A percentile compares a stretch with the other conserved stretches of the same genome.
phyloP scores from a whole-genome alignment of 2,888 invertebrate genomes.

The Hyppa rectilinea region DNA sequence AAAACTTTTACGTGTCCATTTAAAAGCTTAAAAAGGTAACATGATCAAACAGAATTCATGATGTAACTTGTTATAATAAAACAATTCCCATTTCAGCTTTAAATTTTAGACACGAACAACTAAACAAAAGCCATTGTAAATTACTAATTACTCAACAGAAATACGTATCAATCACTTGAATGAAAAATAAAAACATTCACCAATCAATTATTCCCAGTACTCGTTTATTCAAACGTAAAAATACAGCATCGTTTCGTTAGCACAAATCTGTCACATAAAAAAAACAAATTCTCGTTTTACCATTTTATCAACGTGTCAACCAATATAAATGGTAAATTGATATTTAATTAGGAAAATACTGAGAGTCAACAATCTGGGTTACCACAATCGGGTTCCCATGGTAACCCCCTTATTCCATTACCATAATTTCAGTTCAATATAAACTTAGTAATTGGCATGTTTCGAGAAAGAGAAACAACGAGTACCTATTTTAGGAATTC shows the following conservation, averaged over 20 bases:
- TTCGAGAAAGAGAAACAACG: conserved; percentile 15
- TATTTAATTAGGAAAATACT: conserved; percentile 54
- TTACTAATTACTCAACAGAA: neutral
- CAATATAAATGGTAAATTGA: conserved; percentile 52
- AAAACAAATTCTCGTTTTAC: neutral
- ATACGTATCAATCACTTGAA: conserved; percentile 8
- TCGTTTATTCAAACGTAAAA: conserved; percentile 17
- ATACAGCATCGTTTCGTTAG: neutral
- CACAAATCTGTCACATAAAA: conserved; percentile 13
- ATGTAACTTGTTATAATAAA: neutral
- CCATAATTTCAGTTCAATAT: conserved; percentile 27
- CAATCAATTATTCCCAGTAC: conserved; percentile 11
- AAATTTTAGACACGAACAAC: neutral
- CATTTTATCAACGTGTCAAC: conserved; percentile 29
- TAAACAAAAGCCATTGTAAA: neutral
- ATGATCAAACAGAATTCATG: neutral
- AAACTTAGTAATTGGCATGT: conserved; percentile 34
- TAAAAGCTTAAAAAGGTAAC: too few relatives aligned
- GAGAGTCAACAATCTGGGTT: neutral
- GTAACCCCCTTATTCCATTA: conserved; percentile 25
- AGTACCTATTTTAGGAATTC: conserved; percentile 2
- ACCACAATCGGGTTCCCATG: conserved; percentile 23
- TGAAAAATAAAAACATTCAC: conserved; percentile 4
- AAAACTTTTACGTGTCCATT: too few relatives aligned
- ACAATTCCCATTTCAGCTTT: neutral